Conservation (phyloP, 2,113 vertebrate genomes). For the Nesogale talazaci region DNA sequence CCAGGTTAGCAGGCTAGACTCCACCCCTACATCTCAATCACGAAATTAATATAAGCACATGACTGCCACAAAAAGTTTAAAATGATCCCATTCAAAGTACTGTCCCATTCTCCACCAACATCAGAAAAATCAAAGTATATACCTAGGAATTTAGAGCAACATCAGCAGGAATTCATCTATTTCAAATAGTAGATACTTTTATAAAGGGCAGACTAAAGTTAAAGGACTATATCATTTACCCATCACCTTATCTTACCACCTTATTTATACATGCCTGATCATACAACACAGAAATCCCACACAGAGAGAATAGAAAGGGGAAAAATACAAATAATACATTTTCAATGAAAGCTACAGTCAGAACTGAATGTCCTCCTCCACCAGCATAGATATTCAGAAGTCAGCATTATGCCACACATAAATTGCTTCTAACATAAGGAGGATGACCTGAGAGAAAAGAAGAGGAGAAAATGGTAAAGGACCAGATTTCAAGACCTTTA, state of each 20-base stretch:
- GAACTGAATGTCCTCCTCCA: conserved; percentile 30
- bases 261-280: not conserved
- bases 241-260: conserved; percentile 3
- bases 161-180: conserved; percentile 26
- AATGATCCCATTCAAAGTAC: not conserved
- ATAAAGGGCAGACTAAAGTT: not conserved
- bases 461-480: conserved; percentile 13
- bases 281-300: conserved; percentile 8
- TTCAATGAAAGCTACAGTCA: not conserved
- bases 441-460: conserved; percentile 1
- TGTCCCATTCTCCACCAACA: not conserved
- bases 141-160: conserved; percentile 26
- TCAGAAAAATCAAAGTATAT: conserved; percentile 18
- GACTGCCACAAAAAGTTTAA: no score
- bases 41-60: no score
- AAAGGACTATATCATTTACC: conserved; percentile 25
- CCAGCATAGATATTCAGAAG: conserved; percentile 3
- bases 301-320: conserved; percentile 29
- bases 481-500: conserved; percentile 14
- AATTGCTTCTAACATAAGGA: conserved; percentile 21
- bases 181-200: conserved; percentile 23
- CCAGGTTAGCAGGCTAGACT: no score
- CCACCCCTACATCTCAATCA: no score
- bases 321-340: conserved; percentile 22
- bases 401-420: not conserved